Percentiles rank a stretch among this genome's conserved stretches.
Evolutionary conservation across 2,797 vertebrate genomes (phyloP).

Genomic region (Pelochelys cantorii): DNA sequence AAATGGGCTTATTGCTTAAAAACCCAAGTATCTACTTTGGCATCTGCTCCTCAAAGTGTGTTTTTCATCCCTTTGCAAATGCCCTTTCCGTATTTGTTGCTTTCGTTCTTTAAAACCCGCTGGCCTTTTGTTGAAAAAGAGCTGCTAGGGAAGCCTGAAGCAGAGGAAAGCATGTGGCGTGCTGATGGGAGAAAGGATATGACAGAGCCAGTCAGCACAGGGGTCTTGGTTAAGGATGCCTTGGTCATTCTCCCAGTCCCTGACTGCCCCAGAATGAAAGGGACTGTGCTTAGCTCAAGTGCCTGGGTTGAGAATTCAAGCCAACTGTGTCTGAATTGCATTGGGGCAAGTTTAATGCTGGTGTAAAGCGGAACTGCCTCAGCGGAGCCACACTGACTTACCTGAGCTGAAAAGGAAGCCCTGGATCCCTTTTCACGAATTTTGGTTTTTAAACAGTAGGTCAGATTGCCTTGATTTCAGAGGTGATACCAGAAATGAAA

Average conservation of each 20-base stretch:
- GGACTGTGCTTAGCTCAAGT: neutral
- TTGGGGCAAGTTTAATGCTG: neutral
- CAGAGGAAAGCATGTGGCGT: neutral
- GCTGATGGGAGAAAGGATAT: neutral
- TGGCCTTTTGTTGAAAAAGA: neutral
- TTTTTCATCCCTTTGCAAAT: neutral
- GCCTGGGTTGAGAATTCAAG: neutral
- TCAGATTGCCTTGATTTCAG: neutral
- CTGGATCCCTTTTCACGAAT: neutral
- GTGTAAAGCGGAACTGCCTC: neutral
- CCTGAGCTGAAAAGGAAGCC: neutral
- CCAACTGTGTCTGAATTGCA: accelerated
- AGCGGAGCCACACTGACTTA: accelerated
- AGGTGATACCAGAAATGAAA: neutral
- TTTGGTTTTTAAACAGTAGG: neutral
- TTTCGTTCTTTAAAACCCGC: neutral
- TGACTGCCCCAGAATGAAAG: neutral
- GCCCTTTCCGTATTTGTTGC: neutral
- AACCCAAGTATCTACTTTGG: neutral
- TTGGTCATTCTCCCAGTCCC: accelerated
- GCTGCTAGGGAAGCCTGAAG: neutral
- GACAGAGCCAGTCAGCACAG: neutral
- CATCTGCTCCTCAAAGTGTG: neutral
- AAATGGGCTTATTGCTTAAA: slow-evolving; percentile 15
- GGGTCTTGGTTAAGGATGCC: neutral